Percentiles rank a stretch among this genome's conserved stretches.
phyloP scores from a whole-genome alignment of 2,113 vertebrate species.

The Eurypyga helias region DNA sequence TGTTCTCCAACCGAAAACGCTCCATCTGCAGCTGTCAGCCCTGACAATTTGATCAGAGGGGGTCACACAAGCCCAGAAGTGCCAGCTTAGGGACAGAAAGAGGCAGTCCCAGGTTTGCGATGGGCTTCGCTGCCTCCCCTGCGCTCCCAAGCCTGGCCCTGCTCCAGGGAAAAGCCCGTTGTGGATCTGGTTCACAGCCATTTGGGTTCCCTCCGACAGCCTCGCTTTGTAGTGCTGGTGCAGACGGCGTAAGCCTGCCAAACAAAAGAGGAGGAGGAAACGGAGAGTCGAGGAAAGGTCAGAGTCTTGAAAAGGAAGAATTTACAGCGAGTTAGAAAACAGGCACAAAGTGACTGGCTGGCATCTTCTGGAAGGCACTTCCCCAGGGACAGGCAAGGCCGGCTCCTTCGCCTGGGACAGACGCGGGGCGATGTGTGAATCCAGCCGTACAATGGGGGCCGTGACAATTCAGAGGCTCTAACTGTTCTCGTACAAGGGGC shows the following conservation, averaged over 20 bases:
- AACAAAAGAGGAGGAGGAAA: conserved; percentile 44
- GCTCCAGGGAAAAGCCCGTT: not conserved
- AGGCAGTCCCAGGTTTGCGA: not conserved
- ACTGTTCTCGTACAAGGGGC: not conserved
- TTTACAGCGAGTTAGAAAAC: conserved; percentile 17
- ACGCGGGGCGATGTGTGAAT: not conserved
- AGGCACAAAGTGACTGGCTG: conserved; percentile 2
- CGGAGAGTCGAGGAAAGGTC: not conserved
- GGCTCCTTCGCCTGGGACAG: not conserved
- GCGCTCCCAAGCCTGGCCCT: not conserved
- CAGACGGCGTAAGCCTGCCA: fast-evolving
- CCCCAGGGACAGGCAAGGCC: not conserved
- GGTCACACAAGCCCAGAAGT: not conserved
- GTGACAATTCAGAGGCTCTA: not conserved
- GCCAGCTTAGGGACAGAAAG: not conserved
- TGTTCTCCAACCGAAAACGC: not conserved
- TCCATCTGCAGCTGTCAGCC: conserved; percentile 43
- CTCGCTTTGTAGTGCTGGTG: not conserved
- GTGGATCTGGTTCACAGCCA: not conserved
- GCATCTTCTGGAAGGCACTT: conserved; percentile 10
- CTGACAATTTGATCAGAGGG: not conserved
- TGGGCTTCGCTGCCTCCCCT: not conserved
- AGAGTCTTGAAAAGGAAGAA: conserved; percentile 11
- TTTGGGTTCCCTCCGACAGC: not conserved
- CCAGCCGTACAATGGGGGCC: not conserved